Conservation (phyloP, 2,113 vertebrate species). For the Ivindomyrus marchei region DNA sequence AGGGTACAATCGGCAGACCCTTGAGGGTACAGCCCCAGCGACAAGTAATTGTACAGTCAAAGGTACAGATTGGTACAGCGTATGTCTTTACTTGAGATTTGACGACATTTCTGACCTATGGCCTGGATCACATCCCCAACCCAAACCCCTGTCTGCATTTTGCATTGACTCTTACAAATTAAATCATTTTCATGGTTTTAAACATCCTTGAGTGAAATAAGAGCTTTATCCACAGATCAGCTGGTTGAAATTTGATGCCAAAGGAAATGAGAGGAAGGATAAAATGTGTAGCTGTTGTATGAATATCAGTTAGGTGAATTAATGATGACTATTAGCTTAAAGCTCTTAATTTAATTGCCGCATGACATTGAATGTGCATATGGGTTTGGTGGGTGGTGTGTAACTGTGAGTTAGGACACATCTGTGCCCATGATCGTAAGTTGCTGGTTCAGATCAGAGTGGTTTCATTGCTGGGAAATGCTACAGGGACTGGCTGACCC, state of each 20-base stretch:
- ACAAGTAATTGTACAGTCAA: background rate
- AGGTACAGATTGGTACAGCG: background rate
- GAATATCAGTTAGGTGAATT: background rate
- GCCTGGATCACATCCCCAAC: background rate
- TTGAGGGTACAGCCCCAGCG: background rate
- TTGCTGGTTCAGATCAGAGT: background rate
- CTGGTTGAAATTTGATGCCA: background rate
- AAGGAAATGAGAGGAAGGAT: background rate
- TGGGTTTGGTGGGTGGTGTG: background rate
- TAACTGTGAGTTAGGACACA: background rate
- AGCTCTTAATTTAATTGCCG: background rate
- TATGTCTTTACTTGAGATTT: too few species aligned
- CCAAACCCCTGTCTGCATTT: background rate
- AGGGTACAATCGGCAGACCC: too few species aligned
- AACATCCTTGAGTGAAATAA: background rate
- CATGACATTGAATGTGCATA: background rate
- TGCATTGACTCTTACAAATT: background rate
- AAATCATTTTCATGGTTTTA: background rate
- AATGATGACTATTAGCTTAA: background rate
- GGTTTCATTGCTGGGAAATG: background rate
- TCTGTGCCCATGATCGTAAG: background rate
- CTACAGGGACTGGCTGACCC: background rate
- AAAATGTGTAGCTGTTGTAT: background rate
- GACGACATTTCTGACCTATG: background rate
- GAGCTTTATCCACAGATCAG: background rate